Base-by-base conservation (phyloP, 1,140 invertebrate species). In the Cydia strobilella region DNA sequence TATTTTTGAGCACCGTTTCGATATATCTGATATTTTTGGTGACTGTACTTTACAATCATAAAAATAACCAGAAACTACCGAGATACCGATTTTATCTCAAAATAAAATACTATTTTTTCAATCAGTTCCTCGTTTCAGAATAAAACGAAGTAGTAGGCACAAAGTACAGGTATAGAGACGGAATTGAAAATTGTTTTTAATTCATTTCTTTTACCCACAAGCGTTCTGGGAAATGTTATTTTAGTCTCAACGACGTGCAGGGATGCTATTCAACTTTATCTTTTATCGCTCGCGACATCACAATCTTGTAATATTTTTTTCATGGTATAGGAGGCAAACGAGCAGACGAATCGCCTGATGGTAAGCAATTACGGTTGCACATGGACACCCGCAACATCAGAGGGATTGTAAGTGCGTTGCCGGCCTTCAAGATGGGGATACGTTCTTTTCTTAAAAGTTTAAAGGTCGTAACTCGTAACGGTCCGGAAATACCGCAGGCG, bases 201-300 rank as follows among this genome's bases (percentile, higher is more conserved):
- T 59, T 59, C 54, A 59, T 59, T 59, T 59, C 54, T 59, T 59
- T 59, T 59, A 23, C 54, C 20, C 54, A 18, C 54, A 3, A 59
- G 54, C 54, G 18, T 23, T 10, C 18, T 59, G 54, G 42, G 54
- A 23, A 59, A 59, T 59, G 54, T 59, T 59, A 59, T 59, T 23
- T n/a, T 59, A 23, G 54, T 23, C n/a, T 23, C 54, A 23, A 23
- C 20, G 51, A 23, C 20, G 51, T 54, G 51, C 48, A 20, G 5
- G 7, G 54, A 20, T 59, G 1, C n/a, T 10, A 59, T 59, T 59
- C 18, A 1, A 59, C 54, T 23, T 23, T 23, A 23, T 23, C 0
- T 59, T 59, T 23, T 23, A 3, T 0, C 48, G 48, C 48, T 51
- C 10, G 48, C 12, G n/a, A 51, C 48, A 51, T n/a, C n/a, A 51